phyloP scores from a whole-genome alignment of 2,888 invertebrate species.

The Volucella bombylans region DNA sequence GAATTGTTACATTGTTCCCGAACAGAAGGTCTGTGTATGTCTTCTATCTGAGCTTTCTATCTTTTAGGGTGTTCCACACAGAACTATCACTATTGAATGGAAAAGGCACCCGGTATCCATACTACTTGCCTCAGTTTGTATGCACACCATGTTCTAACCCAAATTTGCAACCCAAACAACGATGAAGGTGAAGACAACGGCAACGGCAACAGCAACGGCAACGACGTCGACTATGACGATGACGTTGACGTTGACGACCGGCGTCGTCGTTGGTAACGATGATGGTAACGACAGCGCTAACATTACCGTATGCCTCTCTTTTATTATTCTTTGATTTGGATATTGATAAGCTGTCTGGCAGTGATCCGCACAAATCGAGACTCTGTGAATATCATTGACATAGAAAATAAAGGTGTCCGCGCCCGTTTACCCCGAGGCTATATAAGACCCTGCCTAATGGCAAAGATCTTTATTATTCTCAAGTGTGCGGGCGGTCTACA shows the following conservation, averaged over 20 bases:
- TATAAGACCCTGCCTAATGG: constrained; percentile 75
- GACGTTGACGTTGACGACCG: neutral
- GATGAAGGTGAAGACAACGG: constrained; percentile 43
- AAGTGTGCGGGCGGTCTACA: constrained; percentile 66
- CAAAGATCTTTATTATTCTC: constrained; percentile 75
- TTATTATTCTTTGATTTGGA: constrained; percentile 70
- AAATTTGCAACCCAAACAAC: constrained; percentile 51
- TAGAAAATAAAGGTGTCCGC: constrained; percentile 61
- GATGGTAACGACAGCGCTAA: constrained; percentile 9
- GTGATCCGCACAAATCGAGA: constrained; percentile 66
- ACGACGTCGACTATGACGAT: neutral
- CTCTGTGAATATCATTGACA: constrained; percentile 72
- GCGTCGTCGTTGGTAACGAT: constrained; percentile 5
- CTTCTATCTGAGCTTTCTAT: constrained; percentile 67
- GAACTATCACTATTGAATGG: constrained; percentile 54
- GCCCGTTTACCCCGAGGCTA: constrained; percentile 74
- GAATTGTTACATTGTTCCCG: constrained; percentile 33
- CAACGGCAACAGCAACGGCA: constrained; percentile 19
- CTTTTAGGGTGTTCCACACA: constrained; percentile 68
- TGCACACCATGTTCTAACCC: constrained; percentile 73
- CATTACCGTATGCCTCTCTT: constrained; percentile 62
- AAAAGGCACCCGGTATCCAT: constrained; percentile 32
- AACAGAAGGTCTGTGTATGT: constrained; percentile 41
- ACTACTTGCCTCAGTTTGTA: constrained; percentile 51
- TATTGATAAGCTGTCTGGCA: constrained; percentile 73